Evolutionary conservation across 2,888 invertebrate species (phyloP).

Genomic region (Cantharis nigra): DNA sequence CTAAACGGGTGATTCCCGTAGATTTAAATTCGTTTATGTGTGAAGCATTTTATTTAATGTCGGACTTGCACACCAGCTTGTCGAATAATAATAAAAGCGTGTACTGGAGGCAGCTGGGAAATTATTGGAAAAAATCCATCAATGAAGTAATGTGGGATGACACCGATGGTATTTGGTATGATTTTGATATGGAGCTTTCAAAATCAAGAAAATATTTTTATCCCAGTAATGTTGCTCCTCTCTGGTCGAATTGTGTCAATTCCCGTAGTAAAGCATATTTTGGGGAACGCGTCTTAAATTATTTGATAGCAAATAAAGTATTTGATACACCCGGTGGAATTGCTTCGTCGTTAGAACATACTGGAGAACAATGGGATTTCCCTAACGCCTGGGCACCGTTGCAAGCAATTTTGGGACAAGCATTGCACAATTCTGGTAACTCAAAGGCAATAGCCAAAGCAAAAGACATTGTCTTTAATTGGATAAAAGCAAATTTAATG

Average conservation of each 20-base stretch:
- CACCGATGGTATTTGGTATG: constrained; percentile 78
- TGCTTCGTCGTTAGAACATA: constrained; percentile 67
- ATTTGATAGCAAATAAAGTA: constrained; percentile 57
- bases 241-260: constrained; percentile 67
- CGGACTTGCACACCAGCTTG: constrained; percentile 62
- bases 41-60: constrained; percentile 68
- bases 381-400: constrained; percentile 88
- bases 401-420: constrained; percentile 73
- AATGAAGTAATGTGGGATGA: constrained; percentile 76
- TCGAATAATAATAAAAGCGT: constrained; percentile 57
- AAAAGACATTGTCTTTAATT: constrained; percentile 67
- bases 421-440: constrained; percentile 64
- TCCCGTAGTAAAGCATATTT: constrained; percentile 41
- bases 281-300: constrained; percentile 60
- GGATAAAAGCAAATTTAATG: constrained; percentile 69
- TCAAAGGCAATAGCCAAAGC: constrained; percentile 63
- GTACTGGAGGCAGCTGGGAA: constrained; percentile 60
- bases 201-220: constrained; percentile 58
- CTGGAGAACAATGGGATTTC: constrained; percentile 79
- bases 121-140: constrained; percentile 65
- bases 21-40: constrained; percentile 81
- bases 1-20: constrained; percentile 73
- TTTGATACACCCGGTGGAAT: constrained; percentile 68
- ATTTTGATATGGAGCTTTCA: constrained; percentile 67
- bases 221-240: constrained; percentile 66